Evolutionary conservation across 2,797 vertebrate genomes (phyloP).

Genomic region (Gallinago stenura): DNA sequence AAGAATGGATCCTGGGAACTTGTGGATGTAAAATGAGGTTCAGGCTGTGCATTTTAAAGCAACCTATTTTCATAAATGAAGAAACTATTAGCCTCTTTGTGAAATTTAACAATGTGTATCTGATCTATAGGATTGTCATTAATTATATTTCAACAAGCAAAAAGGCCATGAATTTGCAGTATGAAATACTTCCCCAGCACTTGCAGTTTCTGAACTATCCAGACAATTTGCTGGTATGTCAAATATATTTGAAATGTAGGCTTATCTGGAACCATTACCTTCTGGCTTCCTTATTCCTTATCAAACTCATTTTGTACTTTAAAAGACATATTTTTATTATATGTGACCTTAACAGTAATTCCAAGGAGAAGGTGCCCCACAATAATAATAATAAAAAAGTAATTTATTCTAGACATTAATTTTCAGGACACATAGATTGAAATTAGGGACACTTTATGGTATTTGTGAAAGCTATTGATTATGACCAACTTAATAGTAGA

Average conservation of each 20-base stretch:
- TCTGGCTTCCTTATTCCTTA: constrained; percentile 64
- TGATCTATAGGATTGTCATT: neutral
- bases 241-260: constrained; percentile 52
- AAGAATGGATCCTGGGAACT: neutral
- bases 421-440: neutral
- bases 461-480: constrained; percentile 56
- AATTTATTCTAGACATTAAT: constrained; percentile 34
- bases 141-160: constrained; percentile 34
- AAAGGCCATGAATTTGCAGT: constrained; percentile 46
- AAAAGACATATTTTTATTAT: constrained; percentile 21
- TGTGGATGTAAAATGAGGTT: constrained; percentile 17
- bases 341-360: constrained; percentile 48
- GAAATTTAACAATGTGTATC: constrained; percentile 55
- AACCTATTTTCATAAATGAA: constrained; percentile 61
- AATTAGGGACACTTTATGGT: constrained; percentile 31
- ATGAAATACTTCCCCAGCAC: constrained; percentile 4
- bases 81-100: constrained; percentile 63
- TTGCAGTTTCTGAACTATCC: constrained; percentile 31
- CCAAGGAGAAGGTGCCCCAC: neutral
- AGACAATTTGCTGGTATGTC: constrained; percentile 30
- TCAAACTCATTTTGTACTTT: constrained; percentile 50
- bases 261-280: constrained; percentile 59
- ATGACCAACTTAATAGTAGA: neutral
- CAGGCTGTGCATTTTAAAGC: constrained; percentile 50
- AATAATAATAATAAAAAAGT: constrained; percentile 12